Evolutionary conservation across 2,797 vertebrate genomes (phyloP), one percentile per base, ranked within the genome.

Genomic region (Poeciliopsis infans): DNA sequence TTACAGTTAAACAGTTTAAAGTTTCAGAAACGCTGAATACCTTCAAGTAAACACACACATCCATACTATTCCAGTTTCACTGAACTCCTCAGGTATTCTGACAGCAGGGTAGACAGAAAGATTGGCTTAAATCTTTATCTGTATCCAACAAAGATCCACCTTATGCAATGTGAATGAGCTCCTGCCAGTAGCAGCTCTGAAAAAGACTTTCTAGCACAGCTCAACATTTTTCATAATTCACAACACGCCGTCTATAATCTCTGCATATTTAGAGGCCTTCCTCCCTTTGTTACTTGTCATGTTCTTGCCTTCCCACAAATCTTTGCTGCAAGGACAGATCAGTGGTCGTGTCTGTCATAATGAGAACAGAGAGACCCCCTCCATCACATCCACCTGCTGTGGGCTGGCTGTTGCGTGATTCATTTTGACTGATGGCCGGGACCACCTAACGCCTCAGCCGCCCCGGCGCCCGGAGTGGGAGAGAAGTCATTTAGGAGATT

Each of bases 341-440:
- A 76, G 72, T 73, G 86, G 88, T 87, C 79, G 88, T 83, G 84
- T 89, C 83, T 85, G 84, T 90, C 88, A 79, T 88, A 87, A 79
- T 81, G 83, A 71, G 77, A 86, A 86, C 49, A 77, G 83, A 36
- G 74, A 76, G 78, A 72, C 79, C 81, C 74, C 79, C 81, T 23
- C 77, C 59, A 70, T 76, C 77, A 25, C 51, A 13, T 69, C 76
- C 79, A 75, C 87, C 80, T 36, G 70, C 82, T 76, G 80, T 33
- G 81, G 82, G 83, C 88, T 82, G 84, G 72, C 83, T 85, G 91
- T 84, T 84, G 89, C 82, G 73, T 87, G 88, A 93, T 85, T 83
- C 46, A 41, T 87, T 88, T 82, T 87, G 91, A 91, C 87, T 89
- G 88, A 85, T 68, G 80, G 87, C 74, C 18, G 31, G 66, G 78